phyloP scores from a whole-genome alignment of 1,140 invertebrate genomes.

The Pygmarrhopalites habei region DNA sequence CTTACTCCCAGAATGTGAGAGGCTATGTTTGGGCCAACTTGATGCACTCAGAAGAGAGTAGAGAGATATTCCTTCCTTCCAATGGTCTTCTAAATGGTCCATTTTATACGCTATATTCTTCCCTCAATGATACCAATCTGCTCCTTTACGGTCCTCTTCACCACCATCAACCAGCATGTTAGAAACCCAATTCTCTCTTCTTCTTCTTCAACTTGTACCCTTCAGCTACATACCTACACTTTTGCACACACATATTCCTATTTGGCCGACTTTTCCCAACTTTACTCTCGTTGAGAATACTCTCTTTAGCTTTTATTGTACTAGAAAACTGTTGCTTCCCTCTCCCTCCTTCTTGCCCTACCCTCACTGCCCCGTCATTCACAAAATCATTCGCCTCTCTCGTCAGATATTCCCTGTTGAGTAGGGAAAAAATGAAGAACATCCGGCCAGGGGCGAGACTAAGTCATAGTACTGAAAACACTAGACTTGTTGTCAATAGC shows the following conservation, averaged over 20 bases:
- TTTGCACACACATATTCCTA: background rate
- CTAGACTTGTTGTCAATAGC: too few relatives aligned
- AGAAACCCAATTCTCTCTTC: constrained; percentile 4
- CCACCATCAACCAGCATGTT: constrained; percentile 6
- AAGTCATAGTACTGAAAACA: too few relatives aligned
- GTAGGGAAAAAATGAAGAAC: background rate
- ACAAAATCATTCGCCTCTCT: constrained; percentile 12
- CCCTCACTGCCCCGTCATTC: constrained; percentile 17
- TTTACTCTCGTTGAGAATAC: too few relatives aligned
- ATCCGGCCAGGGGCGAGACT: background rate
- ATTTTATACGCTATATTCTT: constrained; percentile 29
- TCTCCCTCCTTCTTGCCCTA: background rate
- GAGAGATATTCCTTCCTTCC: constrained; percentile 11
- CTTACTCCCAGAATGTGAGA: too few relatives aligned
- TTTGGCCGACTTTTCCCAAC: constrained; percentile 24
- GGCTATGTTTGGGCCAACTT: background rate
- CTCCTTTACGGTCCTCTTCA: constrained; percentile 11
- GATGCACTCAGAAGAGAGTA: background rate
- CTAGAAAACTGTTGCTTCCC: constrained; percentile 27
- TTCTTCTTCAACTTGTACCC: background rate
- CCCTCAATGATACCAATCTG: constrained; percentile 24
- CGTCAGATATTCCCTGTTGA: background rate
- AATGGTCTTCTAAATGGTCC: constrained; percentile 35
- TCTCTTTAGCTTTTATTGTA: background rate
- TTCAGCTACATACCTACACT: background rate